phyloP scores from a whole-genome alignment of 2,888 invertebrate species.

The Erebia epiphron region DNA sequence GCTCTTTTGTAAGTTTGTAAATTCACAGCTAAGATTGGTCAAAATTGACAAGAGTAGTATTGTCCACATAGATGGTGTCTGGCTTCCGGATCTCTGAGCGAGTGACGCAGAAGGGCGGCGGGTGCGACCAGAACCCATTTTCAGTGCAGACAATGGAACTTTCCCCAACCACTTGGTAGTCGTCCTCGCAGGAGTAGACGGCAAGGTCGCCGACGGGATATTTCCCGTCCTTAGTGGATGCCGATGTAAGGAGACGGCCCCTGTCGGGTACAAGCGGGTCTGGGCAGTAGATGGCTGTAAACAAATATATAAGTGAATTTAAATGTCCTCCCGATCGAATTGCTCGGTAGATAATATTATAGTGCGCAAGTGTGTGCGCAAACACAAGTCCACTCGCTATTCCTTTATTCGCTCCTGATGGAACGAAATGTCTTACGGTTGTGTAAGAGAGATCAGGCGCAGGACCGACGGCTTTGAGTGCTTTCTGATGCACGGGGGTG shows the following conservation, averaged over 20 bases:
- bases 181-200: conserved; percentile 84
- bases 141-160: conserved; percentile 93
- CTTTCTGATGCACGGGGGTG: neutral
- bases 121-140: conserved; percentile 94
- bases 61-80: conserved; percentile 70
- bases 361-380: no score
- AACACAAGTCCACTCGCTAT: no score
- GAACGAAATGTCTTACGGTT: neutral
- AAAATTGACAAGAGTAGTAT: conserved; percentile 67
- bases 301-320: neutral
- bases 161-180: conserved; percentile 84
- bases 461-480: no score
- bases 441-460: no score
- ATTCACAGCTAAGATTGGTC: conserved; percentile 46
- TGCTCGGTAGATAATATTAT: no score
- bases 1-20: no score
- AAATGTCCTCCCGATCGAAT: no score
- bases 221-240: conserved; percentile 74
- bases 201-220: conserved; percentile 92
- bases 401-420: neutral
- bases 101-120: conserved; percentile 89
- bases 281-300: conserved; percentile 86
- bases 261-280: conserved; percentile 88
- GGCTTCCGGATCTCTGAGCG: conserved; percentile 62
- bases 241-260: conserved; percentile 79